Base-by-base conservation (phyloP, 1,140 invertebrate genomes). In the Halyomorpha halys region DNA sequence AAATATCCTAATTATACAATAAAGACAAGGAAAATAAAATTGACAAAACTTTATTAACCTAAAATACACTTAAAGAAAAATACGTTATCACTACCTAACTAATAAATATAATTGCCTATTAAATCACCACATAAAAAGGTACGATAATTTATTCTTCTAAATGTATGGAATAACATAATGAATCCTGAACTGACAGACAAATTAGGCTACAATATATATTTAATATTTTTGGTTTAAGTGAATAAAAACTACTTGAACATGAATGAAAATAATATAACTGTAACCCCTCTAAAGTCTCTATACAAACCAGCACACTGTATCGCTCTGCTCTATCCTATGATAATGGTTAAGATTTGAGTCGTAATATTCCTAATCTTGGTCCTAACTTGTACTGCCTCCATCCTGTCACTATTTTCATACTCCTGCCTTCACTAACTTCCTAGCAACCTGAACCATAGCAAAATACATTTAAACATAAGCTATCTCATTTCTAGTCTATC, bases 391-490 rank as follows among this genome's bases (percentile, higher is more conserved):
- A 51, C 62, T 63, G 62, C 27, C 62, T 53, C 62, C 49, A 34
- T 45, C 61, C 45, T 49, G 61, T 62, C 61, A 47, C 44, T 62
- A 56, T 56, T 23, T 23, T 56, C 23, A 39, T 39, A 19, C 61
- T 44, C 62, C 62, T 63, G 62, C 62, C 62, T 63, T 63, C 47
- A 63, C 49, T 63, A 51, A 51, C 62, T 51, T 63, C 62, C 62
- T 63, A 63, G 62, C 62, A 23, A 63, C 62, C 62, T 63, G 62
- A 63, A 63, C 62, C 62, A 56, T 23, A 63, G 45, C 62, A 63
- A 63, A 63, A 63, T 63, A 63, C 18, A 63, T 51, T 21, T 53
- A 63, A 25, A 63, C 45, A 49, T 63, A 53, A 63, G 44, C 62
- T 63, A 63, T 63, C 62, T 53, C 45, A 63, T 25, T 44, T 21